Conservation (phyloP, 2,888 invertebrate genomes). For the Tenthredo amoena region DNA sequence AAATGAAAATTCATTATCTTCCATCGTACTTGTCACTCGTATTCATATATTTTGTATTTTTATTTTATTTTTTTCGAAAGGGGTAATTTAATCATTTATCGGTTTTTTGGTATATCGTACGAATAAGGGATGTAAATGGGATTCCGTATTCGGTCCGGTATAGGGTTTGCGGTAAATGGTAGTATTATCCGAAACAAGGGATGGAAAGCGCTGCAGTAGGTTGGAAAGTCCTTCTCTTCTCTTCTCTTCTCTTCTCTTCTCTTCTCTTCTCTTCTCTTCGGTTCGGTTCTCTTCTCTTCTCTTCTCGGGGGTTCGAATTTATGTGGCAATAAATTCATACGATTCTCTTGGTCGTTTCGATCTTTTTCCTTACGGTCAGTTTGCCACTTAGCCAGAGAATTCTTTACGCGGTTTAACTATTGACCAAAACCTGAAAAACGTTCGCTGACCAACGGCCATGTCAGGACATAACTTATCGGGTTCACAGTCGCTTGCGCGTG, state of each 20-base stretch:
- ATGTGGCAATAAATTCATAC: slow-evolving; percentile 76
- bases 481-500: slow-evolving; percentile 56
- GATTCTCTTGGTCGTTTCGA: slow-evolving; percentile 62
- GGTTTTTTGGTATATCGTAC: background rate
- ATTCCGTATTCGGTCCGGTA: background rate
- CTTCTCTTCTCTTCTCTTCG: background rate
- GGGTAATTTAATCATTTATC: background rate
- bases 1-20: too few relatives aligned
- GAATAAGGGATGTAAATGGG: background rate
- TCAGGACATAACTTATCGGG: slow-evolving; percentile 56
- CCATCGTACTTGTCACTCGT: too few relatives aligned
- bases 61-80: background rate
- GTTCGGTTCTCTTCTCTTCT: background rate
- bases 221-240: background rate
- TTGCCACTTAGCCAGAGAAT: slow-evolving; percentile 57
- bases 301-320: slow-evolving; percentile 64
- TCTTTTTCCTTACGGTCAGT: slow-evolving; percentile 59
- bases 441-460: slow-evolving; percentile 42
- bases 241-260: background rate
- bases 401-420: slow-evolving; percentile 36
- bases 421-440: background rate
- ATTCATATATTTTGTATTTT: background rate
- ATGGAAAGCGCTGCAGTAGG: background rate
- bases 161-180: background rate
- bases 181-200: slow-evolving; percentile 9